These are phyloP conservation scores for Dendrolimus kikuchii DNA, from an alignment of 1,140 invertebrate species.

Conservation along the genomic window DNA sequence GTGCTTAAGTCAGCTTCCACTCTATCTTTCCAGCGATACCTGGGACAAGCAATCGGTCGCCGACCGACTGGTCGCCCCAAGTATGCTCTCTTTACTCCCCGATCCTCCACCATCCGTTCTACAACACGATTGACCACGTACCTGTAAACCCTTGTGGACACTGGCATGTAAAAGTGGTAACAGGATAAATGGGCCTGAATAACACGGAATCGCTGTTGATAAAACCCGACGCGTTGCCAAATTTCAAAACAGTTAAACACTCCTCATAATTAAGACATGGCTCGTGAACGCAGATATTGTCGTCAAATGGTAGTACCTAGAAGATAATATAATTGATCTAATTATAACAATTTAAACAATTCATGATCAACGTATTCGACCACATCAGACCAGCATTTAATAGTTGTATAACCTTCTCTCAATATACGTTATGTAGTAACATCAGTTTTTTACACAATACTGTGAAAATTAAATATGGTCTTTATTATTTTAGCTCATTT, in stretches of 20 bases:
- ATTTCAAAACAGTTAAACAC: conserved; percentile 93
- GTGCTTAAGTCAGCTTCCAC: too few species aligned
- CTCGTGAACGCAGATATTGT: conserved; percentile 96
- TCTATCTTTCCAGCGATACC: too few species aligned
- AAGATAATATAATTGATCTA: conserved; percentile 8
- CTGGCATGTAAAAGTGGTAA: conserved; percentile 94
- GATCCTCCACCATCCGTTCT: too few species aligned
- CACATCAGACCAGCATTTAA: too few species aligned
- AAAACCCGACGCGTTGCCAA: conserved; percentile 94
- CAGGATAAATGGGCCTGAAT: conserved; percentile 95
- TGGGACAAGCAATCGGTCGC: too few species aligned
- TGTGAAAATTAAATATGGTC: too few species aligned
- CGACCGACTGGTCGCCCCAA: too few species aligned
- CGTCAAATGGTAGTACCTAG: conserved; percentile 94
- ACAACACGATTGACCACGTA: conserved; percentile 12
- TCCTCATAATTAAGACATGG: conserved; percentile 97
- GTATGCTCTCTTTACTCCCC: too few species aligned
- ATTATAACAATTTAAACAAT: background rate
- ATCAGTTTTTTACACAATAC: too few species aligned
- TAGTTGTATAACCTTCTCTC: too few species aligned
- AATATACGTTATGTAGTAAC: too few species aligned
- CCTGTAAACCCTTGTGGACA: conserved; percentile 89
- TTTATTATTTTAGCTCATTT: too few species aligned
- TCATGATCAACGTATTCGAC: background rate
- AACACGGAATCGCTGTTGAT: conserved; percentile 93